Base-by-base conservation (phyloP, 1,140 invertebrate genomes). In the Pseudomyrmex flavicornis region DNA sequence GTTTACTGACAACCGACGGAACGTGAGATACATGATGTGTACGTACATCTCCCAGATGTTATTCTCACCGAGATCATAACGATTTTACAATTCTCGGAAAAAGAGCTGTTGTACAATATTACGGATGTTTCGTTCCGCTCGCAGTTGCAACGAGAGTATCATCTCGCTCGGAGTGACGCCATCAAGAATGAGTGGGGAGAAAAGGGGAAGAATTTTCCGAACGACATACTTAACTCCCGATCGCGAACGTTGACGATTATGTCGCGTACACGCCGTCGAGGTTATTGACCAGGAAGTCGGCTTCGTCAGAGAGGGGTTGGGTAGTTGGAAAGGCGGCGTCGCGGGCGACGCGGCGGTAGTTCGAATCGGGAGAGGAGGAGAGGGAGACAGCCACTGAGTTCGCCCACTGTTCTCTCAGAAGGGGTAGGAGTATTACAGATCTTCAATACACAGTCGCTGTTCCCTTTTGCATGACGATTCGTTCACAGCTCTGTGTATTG, bases 241-340 rank as follows among this genome's bases (percentile, higher is more conserved):
- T 83, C 59, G 72, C 48, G 54, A 35, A 61, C 44, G 52, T 63
- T 70, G 65, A 63, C 68, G 86, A 88, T 88, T 88, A 88, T 68
- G 82, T 56, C 68, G 58, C 63, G 50, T 73, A 86, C 63, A 84
- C 68, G 44, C 70, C 58, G 68, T 59, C 66, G 88, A 84, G 88
- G 88, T 89, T 89, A 89, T 89, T 89, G 88, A 89, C 88, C 88
- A 89, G 88, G 87, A 89, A 88, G 84, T 88, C 83, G 72, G 87
- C 83, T 88, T 87, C 68, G 86, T 83, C 73, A 72, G 86, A 82
- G 73, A 63, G 62, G 48, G 20, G 15, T 52, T 35, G 35, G 35
- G 75, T 26, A 74, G 88, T 68, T 82, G 77, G 56, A 72, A 73
- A 58, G 74, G 76, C 46, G 74, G 63, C 20, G 74, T 58, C 46